These are phyloP conservation scores for Dasypogon diadema DNA, from an alignment of 2,888 invertebrate genomes.

Conservation along the genomic window DNA sequence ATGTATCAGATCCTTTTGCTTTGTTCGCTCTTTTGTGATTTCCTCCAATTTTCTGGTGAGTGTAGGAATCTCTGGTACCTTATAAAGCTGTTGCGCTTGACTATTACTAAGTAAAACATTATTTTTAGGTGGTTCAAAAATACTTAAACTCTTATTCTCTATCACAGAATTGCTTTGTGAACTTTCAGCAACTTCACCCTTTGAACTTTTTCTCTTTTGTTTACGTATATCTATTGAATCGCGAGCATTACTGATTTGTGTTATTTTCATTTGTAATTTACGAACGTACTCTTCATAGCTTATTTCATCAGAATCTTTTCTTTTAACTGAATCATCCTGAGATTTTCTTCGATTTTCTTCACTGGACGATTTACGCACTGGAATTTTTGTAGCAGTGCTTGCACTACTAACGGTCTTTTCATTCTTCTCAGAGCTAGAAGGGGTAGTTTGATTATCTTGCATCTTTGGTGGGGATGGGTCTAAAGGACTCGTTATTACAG, in stretches of 20 bases:
- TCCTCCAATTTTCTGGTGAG: slow-evolving; percentile 79
- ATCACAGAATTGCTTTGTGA: slow-evolving; percentile 62
- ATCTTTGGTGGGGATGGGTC: slow-evolving; percentile 61
- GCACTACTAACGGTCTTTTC: slow-evolving; percentile 61
- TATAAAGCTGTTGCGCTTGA: slow-evolving; percentile 62
- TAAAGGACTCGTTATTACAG: slow-evolving; percentile 71
- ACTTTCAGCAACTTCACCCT: slow-evolving; percentile 63
- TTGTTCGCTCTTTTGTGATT: slow-evolving; percentile 82
- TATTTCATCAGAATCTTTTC: slow-evolving; percentile 67
- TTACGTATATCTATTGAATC: slow-evolving; percentile 76
- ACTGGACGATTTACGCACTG: slow-evolving; percentile 42
- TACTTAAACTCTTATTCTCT: slow-evolving; percentile 60
- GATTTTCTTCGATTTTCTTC: slow-evolving; percentile 54
- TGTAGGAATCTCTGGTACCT: slow-evolving; percentile 70
- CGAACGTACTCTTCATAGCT: slow-evolving; percentile 75
- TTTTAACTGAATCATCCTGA: slow-evolving; percentile 58
- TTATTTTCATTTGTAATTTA: slow-evolving; percentile 75
- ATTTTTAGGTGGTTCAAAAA: slow-evolving; percentile 54
- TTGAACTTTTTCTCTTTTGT: slow-evolving; percentile 70
- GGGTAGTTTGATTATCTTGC: slow-evolving; percentile 23
- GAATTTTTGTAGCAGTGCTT: slow-evolving; percentile 47
- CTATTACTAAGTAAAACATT: slow-evolving; percentile 61
- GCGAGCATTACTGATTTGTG: slow-evolving; percentile 78
- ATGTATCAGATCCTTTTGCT: slow-evolving; percentile 86
- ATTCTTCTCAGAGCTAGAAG: slow-evolving; percentile 64